Evolutionary conservation across 2,113 vertebrate genomes (phyloP).

Genomic region (Cervus canadensis): DNA sequence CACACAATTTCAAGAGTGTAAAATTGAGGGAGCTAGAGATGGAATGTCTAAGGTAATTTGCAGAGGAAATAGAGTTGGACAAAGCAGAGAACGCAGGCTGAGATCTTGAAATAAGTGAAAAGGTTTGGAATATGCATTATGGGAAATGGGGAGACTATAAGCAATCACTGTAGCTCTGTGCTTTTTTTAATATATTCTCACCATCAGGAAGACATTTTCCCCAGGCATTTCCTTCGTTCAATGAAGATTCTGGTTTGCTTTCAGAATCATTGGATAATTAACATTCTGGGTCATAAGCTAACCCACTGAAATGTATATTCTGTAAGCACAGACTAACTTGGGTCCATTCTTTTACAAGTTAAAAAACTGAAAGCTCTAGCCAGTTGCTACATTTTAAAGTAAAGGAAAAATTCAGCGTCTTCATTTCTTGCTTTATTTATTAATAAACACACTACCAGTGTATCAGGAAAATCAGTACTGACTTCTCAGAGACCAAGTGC

Average conservation of each 20-base stretch:
- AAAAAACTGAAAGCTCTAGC: neutral
- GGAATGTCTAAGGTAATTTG: neutral
- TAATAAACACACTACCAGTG: neutral
- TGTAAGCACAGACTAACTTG: neutral
- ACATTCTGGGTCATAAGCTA: neutral
- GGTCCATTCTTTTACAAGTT: neutral
- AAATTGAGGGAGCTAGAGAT: neutral
- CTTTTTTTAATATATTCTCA: neutral
- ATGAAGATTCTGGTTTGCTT: neutral
- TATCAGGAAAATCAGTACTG: slow-evolving; percentile 15
- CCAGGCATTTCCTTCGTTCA: neutral
- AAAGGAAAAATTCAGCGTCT: neutral
- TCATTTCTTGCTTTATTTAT: slow-evolving; percentile 31
- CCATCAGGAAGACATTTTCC: neutral
- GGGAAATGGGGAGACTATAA: neutral
- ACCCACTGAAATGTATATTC: neutral
- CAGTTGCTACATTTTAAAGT: neutral
- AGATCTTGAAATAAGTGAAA: neutral
- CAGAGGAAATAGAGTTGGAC: neutral
- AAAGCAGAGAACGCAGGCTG: neutral
- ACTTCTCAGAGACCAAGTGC: slow-evolving; percentile 1
- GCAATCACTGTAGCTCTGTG: neutral
- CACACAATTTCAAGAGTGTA: neutral
- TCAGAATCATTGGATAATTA: neutral
- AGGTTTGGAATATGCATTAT: neutral